Evolutionary conservation across 2,888 invertebrate genomes (phyloP).

Genomic region (Auanema freiburgensis): DNA sequence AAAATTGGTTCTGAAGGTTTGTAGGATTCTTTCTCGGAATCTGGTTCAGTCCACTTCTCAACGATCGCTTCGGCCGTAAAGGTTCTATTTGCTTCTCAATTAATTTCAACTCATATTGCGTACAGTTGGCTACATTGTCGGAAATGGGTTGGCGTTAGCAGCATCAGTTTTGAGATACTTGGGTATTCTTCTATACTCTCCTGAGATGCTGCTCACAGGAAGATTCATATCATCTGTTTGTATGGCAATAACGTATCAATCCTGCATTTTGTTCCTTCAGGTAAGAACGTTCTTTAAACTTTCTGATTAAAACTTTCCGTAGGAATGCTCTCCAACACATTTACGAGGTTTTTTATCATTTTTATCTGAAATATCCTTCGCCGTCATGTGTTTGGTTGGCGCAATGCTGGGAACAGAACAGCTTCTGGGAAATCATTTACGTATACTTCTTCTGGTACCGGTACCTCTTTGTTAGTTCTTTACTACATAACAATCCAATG

Average conservation of each 20-base stretch:
- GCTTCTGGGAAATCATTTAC: slow-evolving; percentile 42
- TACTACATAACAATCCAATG: too few species aligned
- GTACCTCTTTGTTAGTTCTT: slow-evolving; percentile 39
- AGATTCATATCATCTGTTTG: slow-evolving; percentile 47
- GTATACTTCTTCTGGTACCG: slow-evolving; percentile 37
- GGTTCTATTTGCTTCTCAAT: too few species aligned
- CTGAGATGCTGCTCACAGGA: slow-evolving; percentile 44
- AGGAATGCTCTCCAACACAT: slow-evolving; percentile 55
- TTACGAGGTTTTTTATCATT: slow-evolving; percentile 50
- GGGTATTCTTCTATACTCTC: slow-evolving; percentile 32
- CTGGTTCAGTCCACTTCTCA: slow-evolving; percentile 50
- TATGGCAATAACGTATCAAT: slow-evolving; percentile 52
- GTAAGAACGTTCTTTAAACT: slow-evolving; percentile 16
- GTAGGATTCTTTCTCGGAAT: slow-evolving; percentile 53
- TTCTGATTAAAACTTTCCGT: not conserved
- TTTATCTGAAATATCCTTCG: slow-evolving; percentile 49
- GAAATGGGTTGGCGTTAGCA: slow-evolving; percentile 36
- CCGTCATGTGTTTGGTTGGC: slow-evolving; percentile 43
- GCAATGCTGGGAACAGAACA: slow-evolving; percentile 44
- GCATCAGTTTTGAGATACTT: slow-evolving; percentile 39
- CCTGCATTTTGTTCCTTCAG: slow-evolving; percentile 49
- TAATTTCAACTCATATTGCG: not conserved
- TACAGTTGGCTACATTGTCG: slow-evolving; percentile 48
- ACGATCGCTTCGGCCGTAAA: slow-evolving; percentile 52
- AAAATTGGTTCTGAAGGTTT: slow-evolving; percentile 27